Conservation (phyloP, 2,797 vertebrate species). For the Hirundo rustica region DNA sequence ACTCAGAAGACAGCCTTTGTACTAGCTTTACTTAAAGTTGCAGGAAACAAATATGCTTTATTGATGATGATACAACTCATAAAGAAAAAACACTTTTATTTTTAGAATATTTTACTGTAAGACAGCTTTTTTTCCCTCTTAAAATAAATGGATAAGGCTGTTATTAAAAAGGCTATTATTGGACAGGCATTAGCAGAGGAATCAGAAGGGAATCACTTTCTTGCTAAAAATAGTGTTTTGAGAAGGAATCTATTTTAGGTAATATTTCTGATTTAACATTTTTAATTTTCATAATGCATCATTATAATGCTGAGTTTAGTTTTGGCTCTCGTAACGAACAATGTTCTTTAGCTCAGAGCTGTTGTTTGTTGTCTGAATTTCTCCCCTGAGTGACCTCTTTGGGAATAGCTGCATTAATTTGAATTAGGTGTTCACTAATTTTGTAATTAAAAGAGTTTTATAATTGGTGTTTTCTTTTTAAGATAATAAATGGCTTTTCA, state of each 20-base stretch:
- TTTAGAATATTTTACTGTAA: not conserved
- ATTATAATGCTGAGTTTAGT: not conserved
- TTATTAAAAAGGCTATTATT: not conserved
- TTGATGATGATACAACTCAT: not conserved
- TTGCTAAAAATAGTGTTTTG: not conserved
- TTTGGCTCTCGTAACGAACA: not conserved
- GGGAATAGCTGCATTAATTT: not conserved
- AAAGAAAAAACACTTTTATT: not conserved
- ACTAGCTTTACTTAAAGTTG: not conserved
- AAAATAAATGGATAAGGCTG: not conserved
- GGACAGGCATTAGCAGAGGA: rapidly evolving
- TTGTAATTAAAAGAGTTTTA: not conserved
- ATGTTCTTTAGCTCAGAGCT: not conserved
- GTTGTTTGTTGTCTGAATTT: not conserved
- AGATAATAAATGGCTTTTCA: not conserved
- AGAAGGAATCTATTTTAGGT: not conserved
- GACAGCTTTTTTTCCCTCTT: not conserved
- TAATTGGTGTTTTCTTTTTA: not conserved
- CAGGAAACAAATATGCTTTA: not conserved
- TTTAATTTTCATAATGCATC: not conserved
- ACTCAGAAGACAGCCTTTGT: not conserved
- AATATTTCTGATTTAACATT: not conserved
- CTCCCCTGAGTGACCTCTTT: not conserved
- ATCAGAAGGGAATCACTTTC: not conserved
- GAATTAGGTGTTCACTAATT: not conserved